phyloP scores from a whole-genome alignment of 2,113 vertebrate genomes.

The Marmota monax region DNA sequence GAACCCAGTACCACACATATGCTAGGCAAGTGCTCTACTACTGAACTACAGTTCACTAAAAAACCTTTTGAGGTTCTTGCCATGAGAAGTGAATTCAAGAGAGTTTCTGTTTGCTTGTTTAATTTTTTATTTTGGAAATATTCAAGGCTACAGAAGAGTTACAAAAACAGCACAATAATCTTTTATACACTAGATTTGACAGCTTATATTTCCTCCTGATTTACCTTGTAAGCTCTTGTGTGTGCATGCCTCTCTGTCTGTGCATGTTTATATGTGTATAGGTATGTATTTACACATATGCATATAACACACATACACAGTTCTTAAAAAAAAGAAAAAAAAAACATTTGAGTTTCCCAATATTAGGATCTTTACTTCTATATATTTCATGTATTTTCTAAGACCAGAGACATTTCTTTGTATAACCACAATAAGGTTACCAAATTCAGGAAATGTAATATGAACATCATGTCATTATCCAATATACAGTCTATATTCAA shows the following conservation, averaged over 20 bases:
- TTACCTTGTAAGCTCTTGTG: background rate
- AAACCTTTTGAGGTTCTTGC: background rate
- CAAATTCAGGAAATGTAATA: background rate
- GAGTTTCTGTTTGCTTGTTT: background rate
- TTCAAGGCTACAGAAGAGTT: background rate
- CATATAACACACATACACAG: background rate
- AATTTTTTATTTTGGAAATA: conserved; percentile 52
- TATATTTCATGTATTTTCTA: background rate
- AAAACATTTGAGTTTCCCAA: background rate
- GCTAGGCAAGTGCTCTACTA: too few species aligned
- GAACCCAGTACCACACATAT: too few species aligned
- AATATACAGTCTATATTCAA: background rate
- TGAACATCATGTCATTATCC: background rate
- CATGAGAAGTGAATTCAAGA: background rate
- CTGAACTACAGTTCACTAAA: too few species aligned
- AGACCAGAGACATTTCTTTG: background rate
- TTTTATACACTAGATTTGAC: background rate
- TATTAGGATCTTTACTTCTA: background rate
- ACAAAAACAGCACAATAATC: background rate
- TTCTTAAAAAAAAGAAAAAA: background rate
- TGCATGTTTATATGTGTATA: too few species aligned
- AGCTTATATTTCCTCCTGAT: background rate
- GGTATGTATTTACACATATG: background rate
- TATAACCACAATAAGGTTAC: background rate
- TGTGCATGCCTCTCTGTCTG: background rate